Percentiles rank a stretch among this genome's conserved stretches.
Conservation (phyloP, 92 coral and sea anemone species). For the Parazoanthus atlanticus region DNA sequence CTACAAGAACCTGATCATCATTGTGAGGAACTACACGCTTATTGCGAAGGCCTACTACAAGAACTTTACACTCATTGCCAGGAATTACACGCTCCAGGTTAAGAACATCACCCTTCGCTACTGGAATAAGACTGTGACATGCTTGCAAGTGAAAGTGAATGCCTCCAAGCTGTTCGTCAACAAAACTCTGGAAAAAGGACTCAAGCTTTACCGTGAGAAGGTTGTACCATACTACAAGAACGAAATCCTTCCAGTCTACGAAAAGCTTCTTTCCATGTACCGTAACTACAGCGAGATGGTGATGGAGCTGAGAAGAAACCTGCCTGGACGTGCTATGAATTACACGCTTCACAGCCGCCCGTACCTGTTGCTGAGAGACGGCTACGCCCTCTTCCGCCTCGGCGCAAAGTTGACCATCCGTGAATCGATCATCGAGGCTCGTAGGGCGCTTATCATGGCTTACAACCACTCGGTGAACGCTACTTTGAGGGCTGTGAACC, state of each 20-base stretch:
- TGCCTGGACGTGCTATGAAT: slow-evolving; percentile 55
- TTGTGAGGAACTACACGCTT: slow-evolving; percentile 57
- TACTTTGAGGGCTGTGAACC: slow-evolving; percentile 56
- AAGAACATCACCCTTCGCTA: slow-evolving; percentile 45
- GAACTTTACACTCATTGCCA: slow-evolving; percentile 71
- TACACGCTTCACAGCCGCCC: slow-evolving; percentile 58
- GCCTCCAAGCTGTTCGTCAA: slow-evolving; percentile 69
- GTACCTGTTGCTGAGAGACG: slow-evolving; percentile 53
- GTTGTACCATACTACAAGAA: slow-evolving; percentile 74
- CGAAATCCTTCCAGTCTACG: slow-evolving; percentile 60
- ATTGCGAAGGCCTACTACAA: slow-evolving; percentile 63
- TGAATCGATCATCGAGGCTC: slow-evolving; percentile 64
- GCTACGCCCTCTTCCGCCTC: slow-evolving; percentile 57
- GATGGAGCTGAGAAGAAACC: slow-evolving; percentile 46
- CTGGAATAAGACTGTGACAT: slow-evolving; percentile 55
- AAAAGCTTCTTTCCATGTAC: slow-evolving; percentile 68
- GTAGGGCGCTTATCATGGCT: slow-evolving; percentile 50
- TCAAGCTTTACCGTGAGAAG: slow-evolving; percentile 61
- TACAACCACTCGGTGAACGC: slow-evolving; percentile 66
- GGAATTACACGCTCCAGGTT: slow-evolving; percentile 53
- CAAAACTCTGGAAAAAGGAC: slow-evolving; percentile 71
- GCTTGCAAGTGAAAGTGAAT: slow-evolving; percentile 48
- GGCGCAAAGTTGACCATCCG: slow-evolving; percentile 77
- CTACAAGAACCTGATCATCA: slow-evolving; percentile 28
- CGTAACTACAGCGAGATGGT: slow-evolving; percentile 63